Evolutionary conservation across 1,140 invertebrate genomes (phyloP).

Genomic region (Atta cephalotes): DNA sequence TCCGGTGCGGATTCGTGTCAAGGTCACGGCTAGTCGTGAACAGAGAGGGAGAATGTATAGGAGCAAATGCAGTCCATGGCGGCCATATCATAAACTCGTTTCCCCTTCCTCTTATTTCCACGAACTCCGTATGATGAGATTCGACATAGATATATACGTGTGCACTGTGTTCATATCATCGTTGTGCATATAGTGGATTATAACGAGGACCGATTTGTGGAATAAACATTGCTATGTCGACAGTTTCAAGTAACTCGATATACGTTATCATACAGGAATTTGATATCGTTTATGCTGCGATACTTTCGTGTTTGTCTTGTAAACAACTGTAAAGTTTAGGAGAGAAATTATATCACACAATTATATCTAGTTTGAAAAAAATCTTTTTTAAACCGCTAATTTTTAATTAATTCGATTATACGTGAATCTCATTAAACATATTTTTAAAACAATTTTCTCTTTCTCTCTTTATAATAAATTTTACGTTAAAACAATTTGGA

Average conservation of each 20-base stretch:
- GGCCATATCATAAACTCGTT: background rate
- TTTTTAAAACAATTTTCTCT: background rate
- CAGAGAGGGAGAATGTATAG: constrained; percentile 17
- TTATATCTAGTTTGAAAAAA: background rate
- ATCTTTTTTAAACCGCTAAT: background rate
- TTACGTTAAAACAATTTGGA: background rate
- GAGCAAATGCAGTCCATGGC: background rate
- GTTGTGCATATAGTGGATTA: background rate
- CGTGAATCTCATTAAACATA: background rate
- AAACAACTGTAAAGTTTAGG: background rate
- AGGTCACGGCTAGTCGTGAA: constrained; percentile 39
- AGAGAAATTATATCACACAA: background rate
- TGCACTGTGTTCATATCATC: background rate
- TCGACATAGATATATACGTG: background rate
- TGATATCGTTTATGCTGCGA: background rate
- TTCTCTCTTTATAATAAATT: background rate
- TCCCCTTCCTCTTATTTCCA: background rate
- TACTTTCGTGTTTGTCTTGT: background rate
- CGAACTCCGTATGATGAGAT: background rate
- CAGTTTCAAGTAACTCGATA: constrained; percentile 39
- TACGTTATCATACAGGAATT: constrained; percentile 10
- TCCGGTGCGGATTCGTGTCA: constrained; percentile 41
- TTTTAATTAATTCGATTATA: background rate
- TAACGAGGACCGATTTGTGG: constrained; percentile 3
- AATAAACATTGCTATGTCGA: constrained; percentile 20